Conservation (phyloP, 2,797 vertebrate genomes). For the Hemibagrus guttatus region DNA sequence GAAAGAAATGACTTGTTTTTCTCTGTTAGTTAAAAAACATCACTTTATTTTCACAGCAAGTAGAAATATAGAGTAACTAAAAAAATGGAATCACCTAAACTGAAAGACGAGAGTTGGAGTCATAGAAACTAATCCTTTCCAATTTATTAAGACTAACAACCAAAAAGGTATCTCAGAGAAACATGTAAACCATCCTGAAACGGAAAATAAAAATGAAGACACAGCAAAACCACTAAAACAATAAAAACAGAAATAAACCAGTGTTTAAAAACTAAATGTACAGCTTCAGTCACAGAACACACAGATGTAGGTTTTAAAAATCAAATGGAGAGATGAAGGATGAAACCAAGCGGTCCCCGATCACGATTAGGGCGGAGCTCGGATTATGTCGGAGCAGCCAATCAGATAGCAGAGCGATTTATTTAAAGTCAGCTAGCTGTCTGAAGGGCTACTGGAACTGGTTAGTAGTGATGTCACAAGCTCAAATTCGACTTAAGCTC, state of each 20-base stretch:
- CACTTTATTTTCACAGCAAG: not conserved
- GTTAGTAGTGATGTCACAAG: not conserved
- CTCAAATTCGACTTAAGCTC: not conserved
- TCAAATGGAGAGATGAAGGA: not conserved
- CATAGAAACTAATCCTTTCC: not conserved
- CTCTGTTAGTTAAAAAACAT: not conserved
- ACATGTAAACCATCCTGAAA: not conserved
- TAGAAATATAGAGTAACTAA: not conserved
- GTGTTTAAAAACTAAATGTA: not conserved
- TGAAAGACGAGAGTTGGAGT: not conserved
- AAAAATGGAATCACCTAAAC: not conserved
- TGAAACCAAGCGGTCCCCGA: not conserved
- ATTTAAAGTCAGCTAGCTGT: not conserved
- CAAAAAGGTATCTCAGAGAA: not conserved
- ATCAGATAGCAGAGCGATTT: not conserved
- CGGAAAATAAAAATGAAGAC: not conserved
- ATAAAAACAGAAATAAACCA: not conserved
- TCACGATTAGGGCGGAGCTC: not conserved
- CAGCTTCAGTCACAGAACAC: not conserved
- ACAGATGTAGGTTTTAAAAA: not conserved
- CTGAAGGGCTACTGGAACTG: not conserved
- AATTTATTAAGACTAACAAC: slow-evolving; percentile 10
- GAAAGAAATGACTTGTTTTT: not conserved
- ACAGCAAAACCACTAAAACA: not conserved
- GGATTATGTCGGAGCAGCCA: not conserved